These are phyloP conservation scores for Ornithoptera alexandrae DNA, from an alignment of 2,888 invertebrate species.

Conservation along the genomic window DNA sequence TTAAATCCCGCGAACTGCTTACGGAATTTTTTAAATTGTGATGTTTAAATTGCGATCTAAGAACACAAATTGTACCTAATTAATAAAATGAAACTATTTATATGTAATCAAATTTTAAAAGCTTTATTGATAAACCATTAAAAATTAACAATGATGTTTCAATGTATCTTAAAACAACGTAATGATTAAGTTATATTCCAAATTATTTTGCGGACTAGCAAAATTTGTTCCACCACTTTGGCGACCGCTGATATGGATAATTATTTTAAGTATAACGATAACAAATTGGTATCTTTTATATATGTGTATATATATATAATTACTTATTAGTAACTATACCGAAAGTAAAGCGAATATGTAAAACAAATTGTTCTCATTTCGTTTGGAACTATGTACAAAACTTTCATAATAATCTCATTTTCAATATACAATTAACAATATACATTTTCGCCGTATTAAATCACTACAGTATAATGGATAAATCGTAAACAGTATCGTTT, in stretches of 20 bases:
- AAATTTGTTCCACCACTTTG: too few relatives aligned
- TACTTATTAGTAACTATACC: not conserved
- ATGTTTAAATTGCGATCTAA: too few relatives aligned
- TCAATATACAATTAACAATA: conserved; percentile 15
- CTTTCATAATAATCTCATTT: conserved; percentile 21
- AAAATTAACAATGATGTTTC: too few relatives aligned
- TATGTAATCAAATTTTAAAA: too few relatives aligned
- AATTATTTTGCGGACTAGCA: too few relatives aligned
- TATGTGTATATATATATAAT: not conserved
- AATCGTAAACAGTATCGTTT: conserved; percentile 35
- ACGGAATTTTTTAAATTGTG: too few relatives aligned
- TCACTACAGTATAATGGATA: not conserved
- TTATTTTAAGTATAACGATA: not conserved
- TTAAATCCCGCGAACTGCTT: too few relatives aligned
- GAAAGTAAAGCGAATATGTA: not conserved
- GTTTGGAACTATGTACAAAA: conserved; percentile 14
- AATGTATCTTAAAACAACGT: too few relatives aligned
- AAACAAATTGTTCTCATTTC: conserved; percentile 21
- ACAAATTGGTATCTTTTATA: not conserved
- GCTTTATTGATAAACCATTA: too few relatives aligned
- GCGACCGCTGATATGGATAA: not conserved
- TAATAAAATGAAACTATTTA: not conserved
- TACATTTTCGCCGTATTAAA: not conserved
- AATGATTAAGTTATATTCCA: too few relatives aligned
- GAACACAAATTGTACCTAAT: too few relatives aligned